These are phyloP conservation scores for Andrena cerasifolii DNA, from an alignment of 1,140 invertebrate species.

Conservation along the genomic window DNA sequence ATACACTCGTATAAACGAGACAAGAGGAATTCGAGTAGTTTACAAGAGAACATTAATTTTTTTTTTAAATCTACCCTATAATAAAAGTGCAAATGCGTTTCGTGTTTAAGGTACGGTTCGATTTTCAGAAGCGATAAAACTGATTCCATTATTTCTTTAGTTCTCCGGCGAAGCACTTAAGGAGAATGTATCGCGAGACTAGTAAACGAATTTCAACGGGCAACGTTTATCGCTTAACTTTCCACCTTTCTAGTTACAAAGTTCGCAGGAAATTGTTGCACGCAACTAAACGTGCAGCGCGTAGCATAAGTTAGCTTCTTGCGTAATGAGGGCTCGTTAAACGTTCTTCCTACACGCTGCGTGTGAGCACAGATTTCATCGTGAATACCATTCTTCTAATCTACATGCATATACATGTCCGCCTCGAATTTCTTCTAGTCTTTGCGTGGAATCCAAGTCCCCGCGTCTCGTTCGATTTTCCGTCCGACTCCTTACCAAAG, in stretches of 20 bases:
- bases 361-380: neutral
- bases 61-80: too few relatives aligned
- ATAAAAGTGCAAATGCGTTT: neutral
- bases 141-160: neutral
- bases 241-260: slow-evolving; percentile 30
- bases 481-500: neutral
- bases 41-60: neutral
- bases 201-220: slow-evolving; percentile 11
- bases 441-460: neutral
- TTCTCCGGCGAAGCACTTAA: neutral
- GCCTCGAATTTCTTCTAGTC: neutral
- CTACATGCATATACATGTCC: too few relatives aligned
- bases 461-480: too few relatives aligned
- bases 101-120: too few relatives aligned
- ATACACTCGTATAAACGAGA: slow-evolving; percentile 47
- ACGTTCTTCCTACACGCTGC: slow-evolving; percentile 4
- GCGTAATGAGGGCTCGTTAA: slow-evolving; percentile 19
- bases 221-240: slow-evolving; percentile 42
- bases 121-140: slow-evolving; percentile 9
- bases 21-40: slow-evolving; percentile 32
- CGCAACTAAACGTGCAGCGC: slow-evolving; percentile 19
- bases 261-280: slow-evolving; percentile 32
- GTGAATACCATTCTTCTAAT: neutral
- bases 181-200: slow-evolving; percentile 7
- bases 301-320: slow-evolving; percentile 19